Evolutionary conservation across 2,113 vertebrate genomes (phyloP).

Genomic region (Climacteris rufus): DNA sequence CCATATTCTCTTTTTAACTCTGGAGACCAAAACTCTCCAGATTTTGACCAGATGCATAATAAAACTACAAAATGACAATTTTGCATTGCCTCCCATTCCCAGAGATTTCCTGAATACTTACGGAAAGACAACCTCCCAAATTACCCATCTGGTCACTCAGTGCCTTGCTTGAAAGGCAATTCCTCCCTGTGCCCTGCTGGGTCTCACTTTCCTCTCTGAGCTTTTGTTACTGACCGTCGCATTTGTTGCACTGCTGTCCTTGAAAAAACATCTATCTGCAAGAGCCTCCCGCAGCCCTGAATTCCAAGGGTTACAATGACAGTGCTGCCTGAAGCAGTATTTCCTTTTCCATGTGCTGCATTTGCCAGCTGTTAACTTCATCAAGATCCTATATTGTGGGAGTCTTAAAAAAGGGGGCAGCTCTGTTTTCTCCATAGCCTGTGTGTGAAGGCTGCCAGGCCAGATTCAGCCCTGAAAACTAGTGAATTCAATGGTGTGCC

Average conservation of each 20-base stretch:
- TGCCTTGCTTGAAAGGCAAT: neutral
- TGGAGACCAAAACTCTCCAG: neutral
- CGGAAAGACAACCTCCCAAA: neutral
- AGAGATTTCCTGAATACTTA: neutral
- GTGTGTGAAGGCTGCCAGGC: neutral
- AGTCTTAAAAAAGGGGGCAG: neutral
- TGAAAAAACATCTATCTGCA: neutral
- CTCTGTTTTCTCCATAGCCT: conserved; percentile 34
- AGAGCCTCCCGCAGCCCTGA: neutral
- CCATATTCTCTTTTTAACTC: neutral
- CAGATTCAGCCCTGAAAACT: neutral
- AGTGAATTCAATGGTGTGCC: neutral
- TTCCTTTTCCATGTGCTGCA: conserved; percentile 6
- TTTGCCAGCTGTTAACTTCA: conserved; percentile 61
- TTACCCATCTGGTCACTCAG: neutral
- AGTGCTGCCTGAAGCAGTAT: neutral
- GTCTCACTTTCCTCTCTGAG: neutral
- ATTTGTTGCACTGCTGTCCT: neutral
- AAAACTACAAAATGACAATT: neutral
- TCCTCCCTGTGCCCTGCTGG: neutral
- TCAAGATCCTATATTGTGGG: conserved; percentile 1
- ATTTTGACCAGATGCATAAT: neutral
- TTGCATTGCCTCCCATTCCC: neutral
- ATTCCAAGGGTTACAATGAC: conserved; percentile 56
- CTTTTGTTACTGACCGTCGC: neutral